A percentile compares a stretch with the other conserved stretches of the same genome.
Evolutionary conservation across 1,140 invertebrate genomes (phyloP).

Genomic region (Antheraea mylitta): DNA sequence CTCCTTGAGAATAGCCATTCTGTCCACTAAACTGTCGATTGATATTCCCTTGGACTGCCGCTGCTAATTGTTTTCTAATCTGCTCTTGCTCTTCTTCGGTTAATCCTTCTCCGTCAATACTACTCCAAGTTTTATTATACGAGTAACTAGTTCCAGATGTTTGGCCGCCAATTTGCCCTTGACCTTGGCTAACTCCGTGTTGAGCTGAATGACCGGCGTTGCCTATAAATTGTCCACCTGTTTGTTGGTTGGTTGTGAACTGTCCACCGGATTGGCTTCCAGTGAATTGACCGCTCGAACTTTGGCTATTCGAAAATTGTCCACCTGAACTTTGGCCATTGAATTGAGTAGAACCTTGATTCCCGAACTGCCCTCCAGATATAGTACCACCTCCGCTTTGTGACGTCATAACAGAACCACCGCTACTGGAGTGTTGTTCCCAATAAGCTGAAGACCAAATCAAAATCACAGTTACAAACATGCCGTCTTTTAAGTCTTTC

Average conservation of each 20-base stretch:
- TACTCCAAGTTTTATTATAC: slow-evolving; percentile 50
- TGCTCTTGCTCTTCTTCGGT: slow-evolving; percentile 52
- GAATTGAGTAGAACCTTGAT: slow-evolving; percentile 5
- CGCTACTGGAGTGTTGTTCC: slow-evolving; percentile 44
- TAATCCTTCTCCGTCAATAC: slow-evolving; percentile 37
- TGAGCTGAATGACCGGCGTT: slow-evolving; percentile 5
- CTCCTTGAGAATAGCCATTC: slow-evolving; percentile 24
- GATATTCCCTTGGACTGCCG: slow-evolving; percentile 21
- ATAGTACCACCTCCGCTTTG: slow-evolving; percentile 21
- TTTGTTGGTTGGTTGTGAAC: slow-evolving; percentile 11
- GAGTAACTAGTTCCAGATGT: slow-evolving; percentile 16
- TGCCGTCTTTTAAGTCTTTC: too few species aligned
- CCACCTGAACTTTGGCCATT: slow-evolving; percentile 14
- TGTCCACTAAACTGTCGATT: slow-evolving; percentile 9
- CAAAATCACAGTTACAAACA: neutral
- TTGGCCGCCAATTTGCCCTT: slow-evolving; percentile 26
- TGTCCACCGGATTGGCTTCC: slow-evolving; percentile 27
- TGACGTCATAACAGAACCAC: slow-evolving; percentile 21
- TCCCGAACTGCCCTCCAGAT: slow-evolving; percentile 18
- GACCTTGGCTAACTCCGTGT: slow-evolving; percentile 3
- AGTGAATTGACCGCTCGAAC: slow-evolving; percentile 18
- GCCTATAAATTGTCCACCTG: neutral
- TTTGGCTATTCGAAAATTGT: slow-evolving; percentile 23
- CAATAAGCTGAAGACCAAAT: slow-evolving; percentile 46
- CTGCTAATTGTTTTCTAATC: slow-evolving; percentile 42